Evolutionary conservation across 2,888 invertebrate genomes (phyloP).

Genomic region (Hypercompe scribonia): DNA sequence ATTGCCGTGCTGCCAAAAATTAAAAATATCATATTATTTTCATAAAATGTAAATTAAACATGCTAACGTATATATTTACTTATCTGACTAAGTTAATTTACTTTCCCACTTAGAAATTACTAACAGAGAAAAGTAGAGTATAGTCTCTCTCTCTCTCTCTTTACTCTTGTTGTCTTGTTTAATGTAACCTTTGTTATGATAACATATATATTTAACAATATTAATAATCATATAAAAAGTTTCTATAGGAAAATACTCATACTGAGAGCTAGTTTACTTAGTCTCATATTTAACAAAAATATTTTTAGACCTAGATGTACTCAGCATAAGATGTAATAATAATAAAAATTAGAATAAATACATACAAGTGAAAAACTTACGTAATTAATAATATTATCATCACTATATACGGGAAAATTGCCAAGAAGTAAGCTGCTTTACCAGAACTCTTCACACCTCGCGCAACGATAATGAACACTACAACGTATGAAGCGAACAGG

Average conservation of each 20-base stretch:
- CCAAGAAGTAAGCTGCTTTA: slow-evolving; percentile 95
- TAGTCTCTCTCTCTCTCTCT: no score
- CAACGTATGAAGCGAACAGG: slow-evolving; percentile 89
- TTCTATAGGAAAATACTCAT: not conserved
- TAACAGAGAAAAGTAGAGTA: not conserved
- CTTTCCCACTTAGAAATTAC: not conserved
- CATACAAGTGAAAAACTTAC: slow-evolving; percentile 56
- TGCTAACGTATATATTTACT: not conserved
- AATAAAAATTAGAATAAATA: no score
- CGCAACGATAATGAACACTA: slow-evolving; percentile 89
- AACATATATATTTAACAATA: no score
- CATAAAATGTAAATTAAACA: not conserved
- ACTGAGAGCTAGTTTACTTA: not conserved
- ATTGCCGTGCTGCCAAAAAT: slow-evolving; percentile 82
- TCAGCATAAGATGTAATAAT: not conserved
- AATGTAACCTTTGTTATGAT: no score
- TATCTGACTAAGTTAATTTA: not conserved
- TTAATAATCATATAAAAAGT: no score
- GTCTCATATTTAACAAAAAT: not conserved
- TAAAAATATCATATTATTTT: not conserved
- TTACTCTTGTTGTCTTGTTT: no score
- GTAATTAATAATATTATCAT: slow-evolving; percentile 90
- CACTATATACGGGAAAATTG: slow-evolving; percentile 93
- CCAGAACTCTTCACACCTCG: slow-evolving; percentile 92
- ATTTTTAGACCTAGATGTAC: not conserved